A percentile compares a stretch with the other conserved stretches of the same genome.
Evolutionary conservation across 2,113 vertebrate genomes (phyloP).

Genomic region (Pangasianodon hypophthalmus): DNA sequence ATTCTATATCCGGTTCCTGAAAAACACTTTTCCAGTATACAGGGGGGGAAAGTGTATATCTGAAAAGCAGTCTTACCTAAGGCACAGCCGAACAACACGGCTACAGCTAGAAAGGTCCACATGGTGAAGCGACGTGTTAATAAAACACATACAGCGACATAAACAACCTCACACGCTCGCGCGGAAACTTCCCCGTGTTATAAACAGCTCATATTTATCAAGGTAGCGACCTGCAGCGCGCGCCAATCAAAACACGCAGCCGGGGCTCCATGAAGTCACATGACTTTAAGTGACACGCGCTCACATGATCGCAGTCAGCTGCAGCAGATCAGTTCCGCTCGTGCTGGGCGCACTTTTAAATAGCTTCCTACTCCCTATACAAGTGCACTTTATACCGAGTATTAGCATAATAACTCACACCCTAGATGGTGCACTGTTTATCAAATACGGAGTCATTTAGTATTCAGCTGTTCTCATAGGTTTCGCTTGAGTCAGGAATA

Average conservation of each 20-base stretch:
- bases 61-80: conserved; percentile 25
- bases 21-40: not conserved
- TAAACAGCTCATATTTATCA: not conserved
- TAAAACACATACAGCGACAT: not conserved
- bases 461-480: not conserved
- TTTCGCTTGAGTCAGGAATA: not conserved
- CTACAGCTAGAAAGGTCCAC: conserved; percentile 44
- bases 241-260: conserved; percentile 3
- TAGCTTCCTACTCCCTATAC: too few relatives aligned
- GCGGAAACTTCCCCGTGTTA: not conserved
- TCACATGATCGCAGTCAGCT: conserved; percentile 48
- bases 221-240: not conserved
- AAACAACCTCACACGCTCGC: not conserved
- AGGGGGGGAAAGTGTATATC: not conserved
- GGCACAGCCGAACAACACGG: conserved; percentile 51
- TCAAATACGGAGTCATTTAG: not conserved
- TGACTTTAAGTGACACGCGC: not conserved
- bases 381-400: not conserved
- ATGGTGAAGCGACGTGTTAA: conserved; percentile 34
- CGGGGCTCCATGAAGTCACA: conserved; percentile 29
- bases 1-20: not conserved
- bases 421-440: not conserved
- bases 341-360: not conserved
- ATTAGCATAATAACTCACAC: not conserved
- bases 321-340: not conserved